Evolutionary conservation across 1,140 invertebrate genomes (phyloP).

Genomic region (Trichomalopsis sarcophagae): DNA sequence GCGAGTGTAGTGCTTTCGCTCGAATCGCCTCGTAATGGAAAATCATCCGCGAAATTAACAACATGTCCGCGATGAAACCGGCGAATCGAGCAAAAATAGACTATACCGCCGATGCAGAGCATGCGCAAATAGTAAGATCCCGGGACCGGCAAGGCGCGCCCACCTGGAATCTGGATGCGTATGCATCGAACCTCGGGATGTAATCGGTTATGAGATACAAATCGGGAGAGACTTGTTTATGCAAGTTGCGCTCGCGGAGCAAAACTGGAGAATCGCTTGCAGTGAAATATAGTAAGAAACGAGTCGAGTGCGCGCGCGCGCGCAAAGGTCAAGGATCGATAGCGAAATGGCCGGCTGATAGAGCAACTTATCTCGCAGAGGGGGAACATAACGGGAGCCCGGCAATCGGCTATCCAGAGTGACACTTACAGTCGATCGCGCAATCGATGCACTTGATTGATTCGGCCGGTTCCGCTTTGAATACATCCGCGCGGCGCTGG

Average conservation of each 20-base stretch:
- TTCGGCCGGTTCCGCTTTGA: conserved; percentile 13
- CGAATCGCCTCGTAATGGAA: not conserved
- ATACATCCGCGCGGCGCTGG: not conserved
- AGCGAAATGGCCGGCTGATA: not conserved
- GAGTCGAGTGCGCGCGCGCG: no score
- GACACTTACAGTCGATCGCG: conserved; percentile 24
- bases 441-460: conserved; percentile 29
- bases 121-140: not conserved
- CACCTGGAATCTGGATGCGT: accelerated
- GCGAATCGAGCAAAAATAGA: not conserved
- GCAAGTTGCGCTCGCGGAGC: not conserved
- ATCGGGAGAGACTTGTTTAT: not conserved
- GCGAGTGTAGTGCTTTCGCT: not conserved
- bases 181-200: not conserved
- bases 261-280: not conserved
- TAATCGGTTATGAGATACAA: not conserved
- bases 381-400: not conserved
- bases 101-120: not conserved
- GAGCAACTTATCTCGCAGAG: not conserved
- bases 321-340: not conserved
- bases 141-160: no score
- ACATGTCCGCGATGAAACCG: not conserved
- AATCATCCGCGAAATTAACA: not conserved
- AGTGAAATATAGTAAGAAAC: no score
- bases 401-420: conserved; percentile 6